Evolutionary conservation across 2,888 invertebrate genomes (phyloP).

Genomic region (Sinopyrophorus schimmeli): DNA sequence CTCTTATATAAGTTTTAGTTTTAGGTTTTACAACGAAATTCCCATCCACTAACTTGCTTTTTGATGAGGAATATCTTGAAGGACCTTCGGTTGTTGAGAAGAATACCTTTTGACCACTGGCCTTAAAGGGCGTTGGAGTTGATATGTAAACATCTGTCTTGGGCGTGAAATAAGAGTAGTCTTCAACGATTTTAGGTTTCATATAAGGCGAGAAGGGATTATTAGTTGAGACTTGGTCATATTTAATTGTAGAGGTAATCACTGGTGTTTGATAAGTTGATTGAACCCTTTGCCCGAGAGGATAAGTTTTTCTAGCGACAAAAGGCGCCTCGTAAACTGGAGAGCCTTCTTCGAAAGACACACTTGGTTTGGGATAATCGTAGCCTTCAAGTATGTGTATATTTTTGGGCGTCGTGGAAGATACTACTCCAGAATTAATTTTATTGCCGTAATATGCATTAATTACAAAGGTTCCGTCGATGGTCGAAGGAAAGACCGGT

Average conservation of each 20-base stretch:
- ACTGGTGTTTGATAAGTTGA: not conserved
- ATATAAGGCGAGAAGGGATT: conserved; percentile 3
- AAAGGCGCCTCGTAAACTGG: conserved; percentile 47
- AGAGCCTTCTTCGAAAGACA: conserved; percentile 39
- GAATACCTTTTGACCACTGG: not conserved
- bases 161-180: conserved; percentile 11
- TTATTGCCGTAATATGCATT: no score
- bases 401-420: no score
- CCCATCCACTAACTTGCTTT: conserved; percentile 5
- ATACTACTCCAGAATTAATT: no score
- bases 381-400: conserved; percentile 28
- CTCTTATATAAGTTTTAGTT: conserved; percentile 66
- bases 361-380: conserved; percentile 31
- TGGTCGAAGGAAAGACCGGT: no score
- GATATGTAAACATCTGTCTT: conserved; percentile 15
- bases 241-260: conserved; percentile 1
- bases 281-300: conserved; percentile 34
- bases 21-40: conserved; percentile 44
- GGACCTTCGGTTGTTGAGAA: not conserved
- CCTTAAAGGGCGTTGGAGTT: conserved; percentile 15
- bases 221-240: conserved; percentile 25
- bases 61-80: not conserved
- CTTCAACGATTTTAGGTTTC: not conserved
- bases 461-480: no score
- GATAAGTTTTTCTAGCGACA: conserved; percentile 48